Evolutionary conservation across 2,888 invertebrate species (phyloP), one percentile per base, ranked within the genome.

Genomic region (Hirtodrosophila duncani): DNA sequence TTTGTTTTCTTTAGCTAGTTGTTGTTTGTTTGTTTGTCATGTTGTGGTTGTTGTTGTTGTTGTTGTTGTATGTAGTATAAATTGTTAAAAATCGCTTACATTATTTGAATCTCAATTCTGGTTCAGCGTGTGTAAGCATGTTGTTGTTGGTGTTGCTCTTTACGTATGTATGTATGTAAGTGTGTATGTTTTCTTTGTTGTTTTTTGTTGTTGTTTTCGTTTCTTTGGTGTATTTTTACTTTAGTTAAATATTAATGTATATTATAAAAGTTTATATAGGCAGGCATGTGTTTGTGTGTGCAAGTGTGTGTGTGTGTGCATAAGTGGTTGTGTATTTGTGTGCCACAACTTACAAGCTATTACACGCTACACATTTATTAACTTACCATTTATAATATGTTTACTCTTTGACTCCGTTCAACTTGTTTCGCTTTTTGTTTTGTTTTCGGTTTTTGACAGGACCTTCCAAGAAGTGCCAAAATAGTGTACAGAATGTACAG

Each of bases 361-460:
- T 74, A 71, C 79, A 71, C 75, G 59, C 71, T 71, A 71, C 70
- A 78, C 79, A 71, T 78, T 77, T 75, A 71, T 74, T 71, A 69
- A 57, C 79, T 78, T 71, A 78, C 42, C 53, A 52, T 63, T 74
- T 74, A n/a, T n/a, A 74, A 63, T 78, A 74, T 48, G 62, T 74
- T 63, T 56, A 53, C 39, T 52, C 30, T 42, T 46, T 43, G n/a
- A n/a, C 37, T 34, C 21, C 9, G 23, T 34, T 23, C 13, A 30
- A 36, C 30, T 11, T 9, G 26, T 16, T 21, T 42, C 17, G 38
- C 31, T 23, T 38, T 38, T 46, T 51, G 20, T 26, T 49, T 13
- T 9, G 21, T 26, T 57, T 38, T 50, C 43, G 26, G 39, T 37
- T 61, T 60, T 57, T 41, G 38, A 66, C 56, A 29, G 24, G 71